Conservation (phyloP, 2,797 vertebrate species). For the Hyperoplus lanceolatus region DNA sequence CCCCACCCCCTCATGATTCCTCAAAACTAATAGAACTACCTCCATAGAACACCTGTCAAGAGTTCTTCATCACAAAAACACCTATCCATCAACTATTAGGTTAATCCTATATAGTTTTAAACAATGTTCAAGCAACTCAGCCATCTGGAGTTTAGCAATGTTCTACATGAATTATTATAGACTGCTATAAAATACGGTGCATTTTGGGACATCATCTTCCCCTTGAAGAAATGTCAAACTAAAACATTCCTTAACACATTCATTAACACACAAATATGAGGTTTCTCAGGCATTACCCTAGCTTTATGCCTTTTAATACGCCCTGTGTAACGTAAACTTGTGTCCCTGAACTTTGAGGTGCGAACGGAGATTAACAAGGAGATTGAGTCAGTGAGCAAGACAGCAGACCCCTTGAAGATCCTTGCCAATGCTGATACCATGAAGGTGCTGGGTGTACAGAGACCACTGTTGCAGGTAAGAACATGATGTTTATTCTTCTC, state of each 20-base stretch:
- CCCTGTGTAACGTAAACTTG: not conserved
- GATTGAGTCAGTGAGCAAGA: conserved; percentile 94
- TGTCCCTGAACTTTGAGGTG: conserved; percentile 76
- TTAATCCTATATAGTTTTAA: not conserved
- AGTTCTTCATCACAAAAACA: not conserved
- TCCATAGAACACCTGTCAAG: not conserved
- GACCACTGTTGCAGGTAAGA: conserved; percentile 94
- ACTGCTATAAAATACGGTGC: not conserved
- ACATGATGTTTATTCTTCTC: not conserved
- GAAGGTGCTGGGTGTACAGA: conserved; percentile 95
- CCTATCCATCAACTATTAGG: not conserved
- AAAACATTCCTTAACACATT: not conserved
- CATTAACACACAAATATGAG: not conserved
- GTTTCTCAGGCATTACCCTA: not conserved
- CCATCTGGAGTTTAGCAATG: conserved; percentile 13
- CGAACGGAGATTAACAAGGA: conserved; percentile 97
- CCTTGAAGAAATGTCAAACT: conserved; percentile 16
- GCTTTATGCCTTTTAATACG: not conserved
- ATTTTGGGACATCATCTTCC: conserved; percentile 14
- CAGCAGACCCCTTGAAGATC: conserved; percentile 93
- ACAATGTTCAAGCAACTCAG: conserved; percentile 6
- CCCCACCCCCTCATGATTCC: not conserved
- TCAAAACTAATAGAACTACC: conserved; percentile 1
- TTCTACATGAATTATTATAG: conserved; percentile 19
- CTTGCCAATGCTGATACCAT: conserved; percentile 95